Evolutionary conservation across 2,113 vertebrate genomes (phyloP).

Genomic region (Gymnarchus niloticus): DNA sequence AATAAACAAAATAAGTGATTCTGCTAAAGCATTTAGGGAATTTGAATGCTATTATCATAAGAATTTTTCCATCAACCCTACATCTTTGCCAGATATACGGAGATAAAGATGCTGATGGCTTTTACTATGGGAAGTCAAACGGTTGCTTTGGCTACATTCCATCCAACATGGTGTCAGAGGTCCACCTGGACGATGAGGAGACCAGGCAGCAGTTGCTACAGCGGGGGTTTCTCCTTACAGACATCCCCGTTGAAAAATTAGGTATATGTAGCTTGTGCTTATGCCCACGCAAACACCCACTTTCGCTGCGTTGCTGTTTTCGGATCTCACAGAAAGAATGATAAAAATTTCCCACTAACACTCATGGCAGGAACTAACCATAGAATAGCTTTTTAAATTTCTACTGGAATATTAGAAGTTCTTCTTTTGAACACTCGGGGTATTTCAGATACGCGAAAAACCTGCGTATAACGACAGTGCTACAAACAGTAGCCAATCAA

Average conservation of each 20-base stretch:
- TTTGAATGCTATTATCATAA: neutral
- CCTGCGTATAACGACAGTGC: neutral
- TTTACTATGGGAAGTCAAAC: slow-evolving; percentile 77
- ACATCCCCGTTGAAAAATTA: slow-evolving; percentile 47
- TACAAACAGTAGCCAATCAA: too few relatives aligned
- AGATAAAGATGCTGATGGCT: slow-evolving; percentile 89
- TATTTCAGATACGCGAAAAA: neutral
- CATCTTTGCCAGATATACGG: slow-evolving; percentile 69
- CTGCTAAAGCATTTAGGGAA: neutral
- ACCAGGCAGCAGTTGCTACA: slow-evolving; percentile 70
- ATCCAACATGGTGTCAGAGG: slow-evolving; percentile 92
- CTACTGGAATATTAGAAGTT: neutral
- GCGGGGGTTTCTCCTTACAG: slow-evolving; percentile 66
- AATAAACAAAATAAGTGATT: neutral
- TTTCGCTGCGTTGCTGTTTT: neutral
- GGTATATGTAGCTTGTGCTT: slow-evolving; percentile 54
- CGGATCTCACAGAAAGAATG: neutral
- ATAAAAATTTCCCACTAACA: too few relatives aligned
- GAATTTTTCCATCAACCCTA: neutral
- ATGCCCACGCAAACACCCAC: neutral
- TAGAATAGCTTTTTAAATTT: too few relatives aligned
- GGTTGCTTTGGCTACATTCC: slow-evolving; percentile 82
- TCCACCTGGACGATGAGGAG: slow-evolving; percentile 72
- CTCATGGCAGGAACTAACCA: too few relatives aligned
- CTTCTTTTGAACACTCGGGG: neutral